A percentile compares a stretch with the other conserved stretches of the same genome.
Evolutionary conservation across 2,797 vertebrate species (phyloP).

Genomic region (Hippopotamyrus pictus): DNA sequence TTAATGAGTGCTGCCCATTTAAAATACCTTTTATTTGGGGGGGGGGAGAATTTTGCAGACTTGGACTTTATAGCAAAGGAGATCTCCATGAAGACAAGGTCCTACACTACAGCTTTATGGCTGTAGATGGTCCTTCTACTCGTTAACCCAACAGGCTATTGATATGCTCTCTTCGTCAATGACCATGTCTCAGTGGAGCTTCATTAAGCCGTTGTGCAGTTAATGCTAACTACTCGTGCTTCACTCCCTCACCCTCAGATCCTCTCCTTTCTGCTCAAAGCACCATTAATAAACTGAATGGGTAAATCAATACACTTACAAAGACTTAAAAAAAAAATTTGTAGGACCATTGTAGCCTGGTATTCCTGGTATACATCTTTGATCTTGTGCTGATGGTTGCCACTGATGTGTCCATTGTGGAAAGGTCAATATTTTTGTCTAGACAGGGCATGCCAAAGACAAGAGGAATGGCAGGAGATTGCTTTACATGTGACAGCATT

Average conservation of each 20-base stretch:
- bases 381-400: neutral
- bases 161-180: neutral
- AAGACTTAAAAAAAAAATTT: conserved; percentile 7
- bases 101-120: neutral
- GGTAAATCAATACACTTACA: conserved; percentile 9
- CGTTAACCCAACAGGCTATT: conserved; percentile 5
- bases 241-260: neutral
- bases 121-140: neutral
- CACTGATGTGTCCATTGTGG: neutral
- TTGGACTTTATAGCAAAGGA: neutral
- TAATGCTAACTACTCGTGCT: neutral
- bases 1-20: neutral
- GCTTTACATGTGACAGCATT: neutral
- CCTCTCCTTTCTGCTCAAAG: neutral
- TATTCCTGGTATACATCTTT: neutral
- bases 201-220: conserved; percentile 1
- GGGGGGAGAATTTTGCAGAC: neutral
- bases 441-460: neutral
- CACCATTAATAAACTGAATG: conserved; percentile 10
- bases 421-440: neutral
- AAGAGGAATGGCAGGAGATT: neutral
- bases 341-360: neutral
- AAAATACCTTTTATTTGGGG: neutral
- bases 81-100: neutral
- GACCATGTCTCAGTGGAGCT: neutral